Base-by-base conservation (phyloP, 2,113 vertebrate genomes). In the Melozone crissalis region DNA sequence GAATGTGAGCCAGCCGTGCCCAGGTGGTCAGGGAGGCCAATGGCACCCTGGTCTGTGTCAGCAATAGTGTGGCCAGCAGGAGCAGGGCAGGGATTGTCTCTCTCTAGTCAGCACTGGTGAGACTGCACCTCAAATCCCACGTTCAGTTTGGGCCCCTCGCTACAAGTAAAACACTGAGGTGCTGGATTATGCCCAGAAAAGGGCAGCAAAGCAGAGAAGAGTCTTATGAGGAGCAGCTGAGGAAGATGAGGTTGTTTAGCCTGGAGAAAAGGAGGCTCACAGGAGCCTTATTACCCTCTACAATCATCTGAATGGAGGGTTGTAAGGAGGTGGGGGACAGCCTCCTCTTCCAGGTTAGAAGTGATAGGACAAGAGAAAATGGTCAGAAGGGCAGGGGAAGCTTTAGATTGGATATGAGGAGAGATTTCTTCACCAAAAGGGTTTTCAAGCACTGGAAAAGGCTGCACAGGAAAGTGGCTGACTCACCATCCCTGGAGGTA, bases 131-230 rank as follows among this genome's bases (percentile, higher is more conserved):
- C 26, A 19, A 20, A 47, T 41, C 11, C 6, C 3, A 12, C 5
- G 13, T 20, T 43, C 21, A 35, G 10, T 80, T 41, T 54, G 52
- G 11, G 33, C 5, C 15, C 14, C 17, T 54, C 39, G 27, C 8
- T 73, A 23, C 15, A 41, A 59, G 11, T 26, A 39, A 30, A 21
- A 46, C 5, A 23, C 7, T 51, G 6, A 39, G 28, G 24, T 31
- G 15, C 28, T 66, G 51, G 14, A 59, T 11, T 0, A 0, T 26
- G 33, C 31, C 66, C 21, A 46, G 24, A 59, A 33, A 52, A 46
- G 17, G 24, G 8, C 39, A 66, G 11, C 21, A 41, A 31, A 61
- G 26, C 26, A 21, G 12, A 23, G 22, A 79, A 27, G 21, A 18
- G n/a, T 47, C n/a, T 52, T 73, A 20, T 4, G 26, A 80, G 21